These are phyloP conservation scores for Branchellion lobata DNA, from an alignment of 2,888 invertebrate genomes.

Conservation along the genomic window DNA sequence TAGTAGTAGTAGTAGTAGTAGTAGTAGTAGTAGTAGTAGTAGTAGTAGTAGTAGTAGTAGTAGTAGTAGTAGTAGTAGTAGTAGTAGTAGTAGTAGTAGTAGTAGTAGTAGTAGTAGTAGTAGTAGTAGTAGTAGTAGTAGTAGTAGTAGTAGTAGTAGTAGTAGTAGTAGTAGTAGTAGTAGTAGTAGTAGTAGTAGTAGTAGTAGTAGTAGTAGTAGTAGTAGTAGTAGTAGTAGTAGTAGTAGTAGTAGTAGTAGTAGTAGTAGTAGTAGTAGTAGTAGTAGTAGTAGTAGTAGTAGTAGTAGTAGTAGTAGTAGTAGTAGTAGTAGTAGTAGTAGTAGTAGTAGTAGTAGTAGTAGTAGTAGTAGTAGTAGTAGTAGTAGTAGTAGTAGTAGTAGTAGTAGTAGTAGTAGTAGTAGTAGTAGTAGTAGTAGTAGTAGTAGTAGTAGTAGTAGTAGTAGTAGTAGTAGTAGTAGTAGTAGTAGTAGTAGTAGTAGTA, in stretches of 20 bases:
- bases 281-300: slow-evolving; percentile 6
- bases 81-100: neutral
- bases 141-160: slow-evolving; percentile 7
- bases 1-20: neutral
- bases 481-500: slow-evolving; percentile 27
- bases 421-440: slow-evolving; percentile 8
- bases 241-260: slow-evolving; percentile 1
- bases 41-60: neutral
- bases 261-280: slow-evolving; percentile 6
- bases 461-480: slow-evolving; percentile 19
- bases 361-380: slow-evolving; percentile 9
- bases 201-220: neutral
- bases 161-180: slow-evolving; percentile 7
- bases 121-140: slow-evolving; percentile 7
- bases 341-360: slow-evolving; percentile 6
- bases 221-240: too few relatives aligned
- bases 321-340: neutral
- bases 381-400: slow-evolving; percentile 16
- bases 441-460: slow-evolving; percentile 14
- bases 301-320: slow-evolving; percentile 9
- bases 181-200: neutral
- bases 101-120: slow-evolving; percentile 7
- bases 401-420: slow-evolving; percentile 8
- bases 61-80: neutral
- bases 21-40: neutral